phyloP scores from a whole-genome alignment of 1,140 invertebrate genomes.

The Calephelis virginiensis region DNA sequence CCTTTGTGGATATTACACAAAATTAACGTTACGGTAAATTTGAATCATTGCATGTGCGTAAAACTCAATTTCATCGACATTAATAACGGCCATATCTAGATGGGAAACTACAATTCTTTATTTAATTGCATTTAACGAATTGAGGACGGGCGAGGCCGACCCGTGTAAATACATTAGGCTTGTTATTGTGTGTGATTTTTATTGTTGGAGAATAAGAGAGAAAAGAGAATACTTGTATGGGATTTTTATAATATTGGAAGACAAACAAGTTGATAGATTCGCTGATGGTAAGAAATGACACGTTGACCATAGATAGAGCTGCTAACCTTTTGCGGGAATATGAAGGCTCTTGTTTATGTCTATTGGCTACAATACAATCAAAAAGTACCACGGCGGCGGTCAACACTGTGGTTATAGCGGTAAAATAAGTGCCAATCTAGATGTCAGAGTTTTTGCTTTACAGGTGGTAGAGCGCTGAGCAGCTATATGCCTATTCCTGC shows the following conservation, averaged over 20 bases:
- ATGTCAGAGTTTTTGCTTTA: too few relatives aligned
- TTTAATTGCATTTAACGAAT: slow-evolving; percentile 24
- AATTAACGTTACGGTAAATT: slow-evolving; percentile 15
- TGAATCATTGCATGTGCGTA: slow-evolving; percentile 19
- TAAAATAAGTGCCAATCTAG: too few relatives aligned
- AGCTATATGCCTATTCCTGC: too few relatives aligned
- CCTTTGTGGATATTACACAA: slow-evolving; percentile 1
- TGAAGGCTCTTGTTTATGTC: too few relatives aligned
- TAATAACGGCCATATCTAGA: slow-evolving; percentile 21
- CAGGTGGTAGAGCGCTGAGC: too few relatives aligned
- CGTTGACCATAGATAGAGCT: too few relatives aligned
- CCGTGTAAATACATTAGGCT: slow-evolving; percentile 14
- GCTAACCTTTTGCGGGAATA: too few relatives aligned
- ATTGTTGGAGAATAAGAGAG: too few relatives aligned
- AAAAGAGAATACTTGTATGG: too few relatives aligned
- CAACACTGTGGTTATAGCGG: too few relatives aligned
- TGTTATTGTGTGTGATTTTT: slow-evolving; percentile 15
- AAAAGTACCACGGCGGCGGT: too few relatives aligned
- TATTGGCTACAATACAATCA: too few relatives aligned
- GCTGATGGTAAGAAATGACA: not conserved
- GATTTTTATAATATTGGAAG: not conserved
- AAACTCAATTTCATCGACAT: slow-evolving; percentile 23
- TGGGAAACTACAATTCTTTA: slow-evolving; percentile 21
- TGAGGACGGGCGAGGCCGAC: slow-evolving; percentile 16
- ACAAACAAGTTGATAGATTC: not conserved